Evolutionary conservation across 2,797 vertebrate genomes (phyloP), one percentile per base, ranked within the genome.

Genomic region (Anisognathus igniventris): DNA sequence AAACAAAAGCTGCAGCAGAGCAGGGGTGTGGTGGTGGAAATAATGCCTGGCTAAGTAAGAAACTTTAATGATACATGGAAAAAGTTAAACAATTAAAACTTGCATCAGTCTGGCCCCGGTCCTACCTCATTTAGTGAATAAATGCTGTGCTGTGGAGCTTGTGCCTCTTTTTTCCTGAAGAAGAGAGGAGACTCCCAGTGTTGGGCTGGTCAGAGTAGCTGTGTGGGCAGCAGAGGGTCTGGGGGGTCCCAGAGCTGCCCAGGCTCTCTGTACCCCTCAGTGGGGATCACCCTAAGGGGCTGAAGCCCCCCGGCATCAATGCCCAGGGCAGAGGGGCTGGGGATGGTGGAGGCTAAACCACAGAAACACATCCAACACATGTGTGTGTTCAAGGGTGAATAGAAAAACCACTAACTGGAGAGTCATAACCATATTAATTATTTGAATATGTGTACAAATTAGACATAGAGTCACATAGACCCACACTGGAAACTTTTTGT

Each of bases 41-140:
- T 82, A 81, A 61, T 50, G 79, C 79, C 66, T 16, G 4, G 45
- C 62, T 78, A 51, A 94, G 81, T 70, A 88, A 78, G 90, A 94
- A 96, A 94, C 40, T 81, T 66, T 48, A 90, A 89, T 92, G 78
- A 95, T 89, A 73, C 77, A 94, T 94, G 95, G 95, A 83, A 94
- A 94, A 93, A 91, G 40, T 76, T 60, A 76, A 96, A 96, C 93
- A 91, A 96, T 92, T 93, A 90, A 72, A 74, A 90, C 58, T 72
- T 71, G 35, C 56, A 85, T 88, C 58, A 47, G 5, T 72, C 70
- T 95, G 95, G 90, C 92, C 23, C n/a, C 0, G 1, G 5, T 74
- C 74, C 88, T 86, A 66, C 50, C 84, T 82, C 58, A 19, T 81
- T 64, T 53, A 47, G 75, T 65, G 79, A 78, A 77, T 72, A 88